phyloP scores from a whole-genome alignment of 2,113 vertebrate genomes.

The Gambusia holbrooki region DNA sequence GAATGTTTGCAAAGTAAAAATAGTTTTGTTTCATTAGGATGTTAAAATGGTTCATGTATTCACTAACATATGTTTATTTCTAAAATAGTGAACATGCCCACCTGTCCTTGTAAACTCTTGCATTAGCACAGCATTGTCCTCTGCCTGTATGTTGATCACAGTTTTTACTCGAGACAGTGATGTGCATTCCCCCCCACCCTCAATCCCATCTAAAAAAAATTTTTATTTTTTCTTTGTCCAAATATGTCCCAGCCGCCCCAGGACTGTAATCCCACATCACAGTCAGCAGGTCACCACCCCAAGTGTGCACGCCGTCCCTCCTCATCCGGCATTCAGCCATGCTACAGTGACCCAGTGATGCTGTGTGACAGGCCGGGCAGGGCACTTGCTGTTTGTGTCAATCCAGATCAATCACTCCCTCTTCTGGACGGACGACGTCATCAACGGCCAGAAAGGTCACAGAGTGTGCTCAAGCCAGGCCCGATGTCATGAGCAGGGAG shows the following conservation, averaged over 20 bases:
- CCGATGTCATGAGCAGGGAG: conserved; percentile 58
- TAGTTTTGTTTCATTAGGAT: too few species aligned
- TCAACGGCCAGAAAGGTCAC: conserved; percentile 71
- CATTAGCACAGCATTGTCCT: neutral
- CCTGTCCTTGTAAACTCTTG: neutral
- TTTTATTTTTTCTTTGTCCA: conserved; percentile 16
- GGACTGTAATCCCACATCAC: conserved; percentile 28
- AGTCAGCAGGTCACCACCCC: conserved; percentile 61
- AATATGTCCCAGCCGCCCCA: conserved; percentile 23
- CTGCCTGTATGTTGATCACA: neutral
- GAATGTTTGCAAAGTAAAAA: too few species aligned
- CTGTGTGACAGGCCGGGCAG: conserved; percentile 76
- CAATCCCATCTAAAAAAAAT: conserved; percentile 12
- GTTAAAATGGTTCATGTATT: too few species aligned
- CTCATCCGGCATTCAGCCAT: conserved; percentile 79
- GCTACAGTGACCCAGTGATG: conserved; percentile 77
- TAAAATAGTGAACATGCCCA: too few species aligned
- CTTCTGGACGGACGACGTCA: conserved; percentile 75
- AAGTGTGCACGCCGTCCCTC: conserved; percentile 57
- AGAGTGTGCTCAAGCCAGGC: conserved; percentile 60
- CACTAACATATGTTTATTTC: too few species aligned
- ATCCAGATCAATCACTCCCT: conserved; percentile 80
- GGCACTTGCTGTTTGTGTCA: conserved; percentile 79
- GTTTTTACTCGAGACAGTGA: neutral
- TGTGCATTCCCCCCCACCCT: neutral